Base-by-base conservation (phyloP, 2,888 invertebrate genomes). In the Ypsolopha sequella region DNA sequence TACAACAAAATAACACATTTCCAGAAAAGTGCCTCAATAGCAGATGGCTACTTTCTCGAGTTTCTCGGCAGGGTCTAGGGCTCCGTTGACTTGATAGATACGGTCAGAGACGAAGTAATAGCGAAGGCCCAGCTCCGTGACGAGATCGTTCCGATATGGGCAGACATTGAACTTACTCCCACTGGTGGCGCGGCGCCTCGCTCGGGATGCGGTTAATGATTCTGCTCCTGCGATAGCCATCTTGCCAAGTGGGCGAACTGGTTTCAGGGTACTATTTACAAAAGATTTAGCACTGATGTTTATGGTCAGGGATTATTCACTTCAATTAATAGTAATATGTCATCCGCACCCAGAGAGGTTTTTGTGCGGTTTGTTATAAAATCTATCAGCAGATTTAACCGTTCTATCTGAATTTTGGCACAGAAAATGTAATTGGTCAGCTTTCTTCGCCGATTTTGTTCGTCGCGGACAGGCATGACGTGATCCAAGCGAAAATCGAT, bases 131-230 rank as follows among this genome's bases (percentile, higher is more conserved):
- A 9, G 47, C 38, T 33, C 47, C 65, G 68, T 70, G 66, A 70
- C 70, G 65, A 75, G 74, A 75, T 74, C 58, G 55, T 52, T 41
- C 54, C 57, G 71, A 74, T 73, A 73, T 59, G 55, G 51, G 54
- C 60, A 73, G 73, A 64, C 76, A 73, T 74, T 76, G 76, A 76
- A 73, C 76, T 68, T 65, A 57, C 58, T 57, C 34, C 48, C 41
- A 57, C 57, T 57, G 33, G 39, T 14, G 33, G 34, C 36, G 14
- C 33, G 13, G 9, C 43, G 11, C 43, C 11, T 11, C 24, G 24
- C 13, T 24, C 14, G 8, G n/a, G 11, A 10, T 6, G 35, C 45
- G 7, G 45, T 6, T 35, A 24, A 24, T 14, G 4, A 14, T 14
- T 14, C 24, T 33, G 14, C 44, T 33, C 6, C 44, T 14, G 14